Conservation (phyloP, 2,888 invertebrate species). For the Caenorhabditis sp. region DNA sequence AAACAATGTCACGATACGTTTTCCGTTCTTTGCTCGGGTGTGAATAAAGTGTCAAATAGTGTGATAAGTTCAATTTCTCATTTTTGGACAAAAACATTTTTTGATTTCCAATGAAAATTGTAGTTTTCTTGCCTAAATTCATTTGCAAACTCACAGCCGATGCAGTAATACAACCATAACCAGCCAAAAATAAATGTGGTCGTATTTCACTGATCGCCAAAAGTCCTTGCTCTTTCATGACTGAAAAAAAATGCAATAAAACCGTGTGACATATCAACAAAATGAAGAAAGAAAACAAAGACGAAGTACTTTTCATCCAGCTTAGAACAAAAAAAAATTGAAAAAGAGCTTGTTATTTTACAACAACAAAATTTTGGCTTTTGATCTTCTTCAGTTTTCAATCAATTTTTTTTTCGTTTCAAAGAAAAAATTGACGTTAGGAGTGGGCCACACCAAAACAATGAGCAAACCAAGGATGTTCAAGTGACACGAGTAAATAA, state of each 20-base stretch:
- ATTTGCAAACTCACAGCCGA: conserved; percentile 31
- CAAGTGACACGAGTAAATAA: background rate
- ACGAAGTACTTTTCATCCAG: background rate
- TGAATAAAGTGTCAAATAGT: too few species aligned
- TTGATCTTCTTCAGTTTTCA: background rate
- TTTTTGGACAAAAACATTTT: too few species aligned
- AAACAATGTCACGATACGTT: too few species aligned
- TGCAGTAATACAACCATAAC: conserved; percentile 56
- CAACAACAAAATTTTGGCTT: background rate
- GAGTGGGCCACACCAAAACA: background rate
- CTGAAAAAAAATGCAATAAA: background rate
- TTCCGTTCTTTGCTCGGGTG: too few species aligned
- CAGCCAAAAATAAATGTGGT: conserved; percentile 51
- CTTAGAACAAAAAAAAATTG: background rate
- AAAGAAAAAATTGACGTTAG: background rate
- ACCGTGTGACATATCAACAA: background rate
- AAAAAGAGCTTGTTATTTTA: conserved; percentile 2
- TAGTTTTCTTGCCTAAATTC: too few species aligned
- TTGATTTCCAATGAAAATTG: too few species aligned
- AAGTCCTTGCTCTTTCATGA: conserved; percentile 11
- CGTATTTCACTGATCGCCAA: conserved; percentile 45
- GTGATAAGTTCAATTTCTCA: too few species aligned
- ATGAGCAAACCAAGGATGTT: background rate
- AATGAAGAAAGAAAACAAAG: background rate
- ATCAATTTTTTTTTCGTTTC: background rate